Base-by-base conservation (phyloP, 2,888 invertebrate genomes). In the Epinotia demarniana region DNA sequence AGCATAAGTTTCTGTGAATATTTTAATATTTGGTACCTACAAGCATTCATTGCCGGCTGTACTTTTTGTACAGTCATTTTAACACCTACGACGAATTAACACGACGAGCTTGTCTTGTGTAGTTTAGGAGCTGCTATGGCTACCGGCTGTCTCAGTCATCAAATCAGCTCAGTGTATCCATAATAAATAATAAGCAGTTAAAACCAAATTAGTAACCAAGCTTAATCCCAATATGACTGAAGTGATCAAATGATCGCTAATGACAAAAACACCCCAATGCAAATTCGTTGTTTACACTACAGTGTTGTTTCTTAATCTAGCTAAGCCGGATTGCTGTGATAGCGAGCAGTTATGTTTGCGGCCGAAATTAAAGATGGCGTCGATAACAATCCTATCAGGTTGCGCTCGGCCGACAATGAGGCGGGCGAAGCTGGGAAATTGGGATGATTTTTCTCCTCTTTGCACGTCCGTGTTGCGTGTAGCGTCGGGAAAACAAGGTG, bases 351-450 rank as follows among this genome's bases (percentile, higher is more conserved):
- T 84, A 85, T 90, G 89, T 91, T 92, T 89, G 89, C 81, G 85
- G 80, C 89, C 91, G 91, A 95, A 95, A 95, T 95, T 95, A 95
- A 95, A 95, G 95, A 95, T 95, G 91, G 93, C 90, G 91, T 93
- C 91, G 95, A 95, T 95, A 95, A 94, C 92, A 92, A 89, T 93
- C 94, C 94, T 92, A 95, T 95, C 94, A 93, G 88, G 83, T 87
- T 82, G 86, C 85, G 84, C 82, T 85, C 89, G 83, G 83, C 87
- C 90, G 91, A 94, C 89, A 89, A 87, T 86, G 87, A 87, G 86
- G 85, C 82, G 84, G 84, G 78, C 80, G 84, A 83, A 81, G 84
- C 79, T 86, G 87, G 92, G 92, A 93, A 92, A 94, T 93, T 92
- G 91, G 90, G 92, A 91, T 92, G 92, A 93, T 93, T 92, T 93